Base-by-base conservation (phyloP, 2,888 invertebrate species). In the Bombylius major region DNA sequence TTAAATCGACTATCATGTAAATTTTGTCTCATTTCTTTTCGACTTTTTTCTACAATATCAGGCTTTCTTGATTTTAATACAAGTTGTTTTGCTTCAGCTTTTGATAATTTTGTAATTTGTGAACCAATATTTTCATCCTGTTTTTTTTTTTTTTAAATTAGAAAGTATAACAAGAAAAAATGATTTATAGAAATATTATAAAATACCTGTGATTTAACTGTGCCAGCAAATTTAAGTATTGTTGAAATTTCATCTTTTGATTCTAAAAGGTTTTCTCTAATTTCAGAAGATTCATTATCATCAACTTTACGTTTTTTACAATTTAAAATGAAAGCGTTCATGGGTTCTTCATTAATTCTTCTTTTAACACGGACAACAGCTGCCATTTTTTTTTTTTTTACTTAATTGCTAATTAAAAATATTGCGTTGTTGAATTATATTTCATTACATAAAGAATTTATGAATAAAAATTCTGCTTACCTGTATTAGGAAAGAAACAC, bases 361-460 rank as follows among this genome's bases (percentile, higher is more conserved):
- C 88, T 80, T 73, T 88, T 89, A 5, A 88, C 82, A 61, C 87
- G 78, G 56, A 88, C 76, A 56, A 88, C 78, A 5, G 87, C 80
- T 9, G 61, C 70, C 55, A 55, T 55, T 45, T 33, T 48, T 23
- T 3, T 31, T 9, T 23, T 23, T 23, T 23, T 23, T 23, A 23
- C 23, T 23, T 2, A 23, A 23, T 23, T 23, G 3, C 23, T 23
- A 23, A 23, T 23, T 23, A 23, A 23, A 23, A 23, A 23, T 23
- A 23, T 23, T 23, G 23, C 23, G 23, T 23, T 23, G 23, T 23
- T 23, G 23, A 23, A 23, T 23, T 23, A 23, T 23, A 23, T 23
- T 23, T 23, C 3, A 23, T 23, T 23, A 23, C 1, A 23, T 23
- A 23, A 23, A 23, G 23, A 23, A 23, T 23, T 23, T 23, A 23